phyloP scores from a whole-genome alignment of 1,140 invertebrate species.

The Aphelenchoides fujianensis region DNA sequence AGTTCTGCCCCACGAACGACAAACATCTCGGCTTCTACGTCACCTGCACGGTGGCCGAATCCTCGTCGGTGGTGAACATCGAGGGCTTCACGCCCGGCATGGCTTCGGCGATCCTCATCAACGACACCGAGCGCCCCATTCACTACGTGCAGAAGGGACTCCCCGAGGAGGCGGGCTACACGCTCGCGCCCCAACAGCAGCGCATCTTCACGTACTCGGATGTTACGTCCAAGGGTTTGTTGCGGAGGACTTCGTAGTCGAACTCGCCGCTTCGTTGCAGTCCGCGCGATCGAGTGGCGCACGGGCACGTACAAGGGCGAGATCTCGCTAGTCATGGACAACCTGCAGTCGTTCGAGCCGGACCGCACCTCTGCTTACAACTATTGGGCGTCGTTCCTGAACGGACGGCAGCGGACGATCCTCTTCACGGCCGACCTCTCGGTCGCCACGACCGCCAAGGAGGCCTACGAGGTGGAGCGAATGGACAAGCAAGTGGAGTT shows the following conservation, averaged over 20 bases:
- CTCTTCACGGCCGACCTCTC: slow-evolving; percentile 77
- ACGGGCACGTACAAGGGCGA: slow-evolving; percentile 41
- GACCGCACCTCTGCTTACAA: slow-evolving; percentile 61
- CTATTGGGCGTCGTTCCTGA: slow-evolving; percentile 84
- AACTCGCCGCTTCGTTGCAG: too few species aligned
- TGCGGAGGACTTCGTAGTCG: too few species aligned
- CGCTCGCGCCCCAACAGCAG: slow-evolving; percentile 44
- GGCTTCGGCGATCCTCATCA: slow-evolving; percentile 82
- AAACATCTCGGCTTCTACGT: slow-evolving; percentile 81
- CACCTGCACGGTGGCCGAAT: slow-evolving; percentile 83
- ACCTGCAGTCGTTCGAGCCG: slow-evolving; percentile 55
- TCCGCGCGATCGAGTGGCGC: slow-evolving; percentile 50
- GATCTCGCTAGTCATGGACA: slow-evolving; percentile 41
- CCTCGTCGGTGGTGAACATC: slow-evolving; percentile 81
- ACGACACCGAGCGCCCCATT: slow-evolving; percentile 69
- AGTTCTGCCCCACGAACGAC: slow-evolving; percentile 75
- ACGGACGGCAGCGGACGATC: slow-evolving; percentile 85
- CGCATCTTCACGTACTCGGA: slow-evolving; percentile 38
- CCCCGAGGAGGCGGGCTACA: background rate
- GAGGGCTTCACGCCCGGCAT: slow-evolving; percentile 76
- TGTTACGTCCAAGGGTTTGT: slow-evolving; percentile 29
- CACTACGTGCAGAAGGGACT: slow-evolving; percentile 67
- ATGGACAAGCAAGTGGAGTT: slow-evolving; percentile 65
- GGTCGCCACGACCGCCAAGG: slow-evolving; percentile 75
- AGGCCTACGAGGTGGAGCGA: slow-evolving; percentile 50